Conservation (phyloP, 1,140 invertebrate genomes). For the Augochlora pura region DNA sequence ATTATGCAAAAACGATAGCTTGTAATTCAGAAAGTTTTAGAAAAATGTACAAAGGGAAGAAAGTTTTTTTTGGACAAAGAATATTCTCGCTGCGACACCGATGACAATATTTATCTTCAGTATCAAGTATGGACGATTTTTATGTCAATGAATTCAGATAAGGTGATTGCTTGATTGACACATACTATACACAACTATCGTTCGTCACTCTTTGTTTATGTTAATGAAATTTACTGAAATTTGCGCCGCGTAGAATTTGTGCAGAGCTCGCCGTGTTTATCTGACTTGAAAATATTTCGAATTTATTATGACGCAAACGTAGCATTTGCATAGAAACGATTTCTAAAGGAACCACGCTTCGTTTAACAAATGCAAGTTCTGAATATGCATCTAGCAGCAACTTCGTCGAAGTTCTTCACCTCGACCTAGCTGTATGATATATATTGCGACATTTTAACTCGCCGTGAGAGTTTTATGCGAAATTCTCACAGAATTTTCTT, state of each 20-base stretch:
- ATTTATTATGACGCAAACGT: not conserved
- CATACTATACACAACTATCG: no score
- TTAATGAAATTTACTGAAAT: not conserved
- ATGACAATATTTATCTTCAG: no score
- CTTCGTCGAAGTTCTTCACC: not conserved
- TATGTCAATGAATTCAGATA: no score
- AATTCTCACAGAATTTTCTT: not conserved
- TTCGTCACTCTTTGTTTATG: no score
- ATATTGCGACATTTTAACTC: not conserved
- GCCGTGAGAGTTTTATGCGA: not conserved
- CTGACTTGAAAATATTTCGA: not conserved
- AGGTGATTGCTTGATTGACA: no score
- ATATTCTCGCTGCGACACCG: no score
- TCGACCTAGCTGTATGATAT: not conserved
- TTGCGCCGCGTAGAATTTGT: no score
- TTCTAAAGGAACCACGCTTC: slow-evolving; percentile 12
- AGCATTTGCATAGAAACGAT: not conserved
- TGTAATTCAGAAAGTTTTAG: no score
- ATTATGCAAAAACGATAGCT: no score
- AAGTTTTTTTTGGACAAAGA: no score
- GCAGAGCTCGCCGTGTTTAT: not conserved
- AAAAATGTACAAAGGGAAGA: no score
- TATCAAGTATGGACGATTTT: no score
- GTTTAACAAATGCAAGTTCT: not conserved
- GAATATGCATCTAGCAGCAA: slow-evolving; percentile 8